phyloP scores from a whole-genome alignment of 2,797 vertebrate species.

The Coracias cyanogaster region DNA sequence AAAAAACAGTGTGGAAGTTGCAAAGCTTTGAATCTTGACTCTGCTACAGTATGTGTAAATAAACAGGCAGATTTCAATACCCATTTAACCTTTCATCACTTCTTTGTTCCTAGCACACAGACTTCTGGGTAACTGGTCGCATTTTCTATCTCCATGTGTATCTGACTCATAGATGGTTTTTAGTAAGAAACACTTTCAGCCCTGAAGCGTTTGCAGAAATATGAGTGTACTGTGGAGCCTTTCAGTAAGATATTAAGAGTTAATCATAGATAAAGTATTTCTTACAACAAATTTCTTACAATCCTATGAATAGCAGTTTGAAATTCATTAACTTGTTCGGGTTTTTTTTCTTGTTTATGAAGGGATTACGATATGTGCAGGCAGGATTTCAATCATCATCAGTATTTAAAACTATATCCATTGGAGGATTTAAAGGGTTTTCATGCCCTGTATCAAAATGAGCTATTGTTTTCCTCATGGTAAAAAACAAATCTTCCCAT shows the following conservation, averaged over 20 bases:
- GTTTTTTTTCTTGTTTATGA: neutral
- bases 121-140: neutral
- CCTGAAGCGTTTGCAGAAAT: neutral
- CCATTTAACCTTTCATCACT: constrained; percentile 9
- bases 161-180: neutral
- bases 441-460: neutral
- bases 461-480: neutral
- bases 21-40: neutral
- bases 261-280: neutral
- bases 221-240: neutral
- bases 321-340: neutral
- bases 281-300: neutral
- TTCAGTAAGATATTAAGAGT: neutral
- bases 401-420: neutral
- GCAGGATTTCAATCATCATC: neutral
- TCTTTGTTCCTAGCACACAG: constrained; percentile 10
- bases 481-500: neutral
- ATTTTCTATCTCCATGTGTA: neutral
- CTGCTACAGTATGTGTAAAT: neutral
- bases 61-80: neutral
- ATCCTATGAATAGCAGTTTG: neutral
- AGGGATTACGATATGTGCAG: neutral
- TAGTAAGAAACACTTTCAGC: neutral
- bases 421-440: neutral
- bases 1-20: neutral